Evolutionary conservation across 2,113 vertebrate genomes (phyloP).

Genomic region (Cheirogaleus medius): DNA sequence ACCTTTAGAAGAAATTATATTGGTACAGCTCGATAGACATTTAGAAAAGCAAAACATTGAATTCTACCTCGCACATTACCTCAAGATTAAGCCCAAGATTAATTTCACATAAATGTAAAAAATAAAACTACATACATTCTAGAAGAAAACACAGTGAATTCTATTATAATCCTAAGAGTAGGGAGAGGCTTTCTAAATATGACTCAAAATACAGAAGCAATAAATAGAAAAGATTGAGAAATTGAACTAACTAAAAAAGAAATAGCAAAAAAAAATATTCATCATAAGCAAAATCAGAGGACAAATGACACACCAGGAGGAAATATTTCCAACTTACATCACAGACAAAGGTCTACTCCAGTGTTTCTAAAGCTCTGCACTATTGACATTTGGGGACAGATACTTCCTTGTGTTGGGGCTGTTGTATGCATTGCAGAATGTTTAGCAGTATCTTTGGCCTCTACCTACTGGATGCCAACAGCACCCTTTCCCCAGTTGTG

Average conservation of each 20-base stretch:
- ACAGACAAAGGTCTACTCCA: not conserved
- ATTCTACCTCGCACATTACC: not conserved
- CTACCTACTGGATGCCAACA: not conserved
- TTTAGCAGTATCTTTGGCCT: not conserved
- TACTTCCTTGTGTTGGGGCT: not conserved
- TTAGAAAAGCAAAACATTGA: slow-evolving; percentile 13
- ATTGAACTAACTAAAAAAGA: not conserved
- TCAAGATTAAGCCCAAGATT: slow-evolving; percentile 14
- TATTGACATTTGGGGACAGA: not conserved
- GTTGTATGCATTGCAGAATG: not conserved
- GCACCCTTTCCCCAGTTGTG: not conserved
- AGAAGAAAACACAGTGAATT: not conserved
- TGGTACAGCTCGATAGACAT: not conserved
- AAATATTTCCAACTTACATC: not conserved
- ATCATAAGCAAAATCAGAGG: not conserved
- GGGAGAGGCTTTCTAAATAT: not conserved
- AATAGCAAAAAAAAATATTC: not conserved
- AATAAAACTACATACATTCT: slow-evolving; percentile 13
- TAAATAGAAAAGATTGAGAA: slow-evolving; percentile 17
- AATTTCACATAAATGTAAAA: slow-evolving; percentile 26
- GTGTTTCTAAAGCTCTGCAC: not conserved
- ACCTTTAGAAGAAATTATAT: slow-evolving; percentile 40
- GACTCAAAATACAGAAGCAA: slow-evolving; percentile 13
- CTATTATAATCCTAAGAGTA: not conserved
- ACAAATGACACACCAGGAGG: not conserved